Evolutionary conservation across 2,797 vertebrate genomes (phyloP).

Genomic region (Bradypus variegatus): DNA sequence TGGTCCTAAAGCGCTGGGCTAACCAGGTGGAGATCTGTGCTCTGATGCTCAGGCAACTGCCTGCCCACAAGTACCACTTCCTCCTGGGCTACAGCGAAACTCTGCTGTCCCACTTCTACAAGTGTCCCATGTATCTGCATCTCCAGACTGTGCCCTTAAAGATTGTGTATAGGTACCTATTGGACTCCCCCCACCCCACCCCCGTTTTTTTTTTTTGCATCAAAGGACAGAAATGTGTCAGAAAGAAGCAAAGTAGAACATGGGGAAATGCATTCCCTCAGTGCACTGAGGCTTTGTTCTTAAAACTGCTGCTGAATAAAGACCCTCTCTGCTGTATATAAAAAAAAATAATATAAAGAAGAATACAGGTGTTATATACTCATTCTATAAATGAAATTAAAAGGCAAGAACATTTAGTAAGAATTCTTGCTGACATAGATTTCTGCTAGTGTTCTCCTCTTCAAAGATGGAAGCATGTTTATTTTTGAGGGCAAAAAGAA

Average conservation of each 20-base stretch:
- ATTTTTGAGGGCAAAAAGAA: not conserved
- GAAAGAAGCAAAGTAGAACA: no score
- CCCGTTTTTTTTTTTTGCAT: no score
- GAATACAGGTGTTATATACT: not conserved
- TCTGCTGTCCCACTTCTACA: conserved; percentile 78
- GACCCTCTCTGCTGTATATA: no score
- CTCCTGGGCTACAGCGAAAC: conserved; percentile 66
- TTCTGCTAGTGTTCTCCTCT: not conserved
- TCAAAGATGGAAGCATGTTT: not conserved
- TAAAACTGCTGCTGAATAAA: no score
- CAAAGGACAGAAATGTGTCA: no score
- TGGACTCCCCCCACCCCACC: not conserved
- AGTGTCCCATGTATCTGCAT: conserved; percentile 83
- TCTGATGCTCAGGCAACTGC: conserved; percentile 73
- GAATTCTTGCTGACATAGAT: not conserved
- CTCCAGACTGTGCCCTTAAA: conserved; percentile 78
- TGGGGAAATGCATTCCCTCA: no score
- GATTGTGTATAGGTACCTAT: no score
- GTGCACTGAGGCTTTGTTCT: no score
- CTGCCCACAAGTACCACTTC: conserved; percentile 78
- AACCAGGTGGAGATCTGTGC: conserved; percentile 78
- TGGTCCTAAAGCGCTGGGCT: conserved; percentile 81
- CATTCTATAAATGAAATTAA: not conserved
- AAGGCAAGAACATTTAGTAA: not conserved
- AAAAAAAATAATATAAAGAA: not conserved